Conservation (phyloP, 2,113 vertebrate genomes). For the Heterocephalus glaber region DNA sequence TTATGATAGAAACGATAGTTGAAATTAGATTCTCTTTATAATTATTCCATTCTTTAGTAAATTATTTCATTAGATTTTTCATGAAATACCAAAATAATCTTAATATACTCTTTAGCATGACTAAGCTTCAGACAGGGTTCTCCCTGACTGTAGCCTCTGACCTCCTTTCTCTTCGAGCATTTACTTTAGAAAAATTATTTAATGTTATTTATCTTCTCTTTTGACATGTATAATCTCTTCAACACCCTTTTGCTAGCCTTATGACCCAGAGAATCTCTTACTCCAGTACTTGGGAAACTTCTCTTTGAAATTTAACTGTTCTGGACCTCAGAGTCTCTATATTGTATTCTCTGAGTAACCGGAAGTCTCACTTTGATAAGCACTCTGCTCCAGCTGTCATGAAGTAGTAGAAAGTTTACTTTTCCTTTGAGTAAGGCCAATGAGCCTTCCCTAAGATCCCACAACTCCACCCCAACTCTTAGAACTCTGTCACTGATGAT, state of each 20-base stretch:
- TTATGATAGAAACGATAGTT: background rate
- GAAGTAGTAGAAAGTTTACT: background rate
- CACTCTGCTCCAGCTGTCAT: background rate
- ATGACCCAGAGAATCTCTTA: background rate
- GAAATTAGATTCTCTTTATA: background rate
- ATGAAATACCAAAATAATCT: background rate
- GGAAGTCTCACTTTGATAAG: background rate
- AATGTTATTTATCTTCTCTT: background rate
- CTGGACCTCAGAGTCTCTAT: background rate
- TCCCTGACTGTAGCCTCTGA: background rate
- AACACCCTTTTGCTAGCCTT: background rate
- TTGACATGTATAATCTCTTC: background rate
- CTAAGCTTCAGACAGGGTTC: background rate
- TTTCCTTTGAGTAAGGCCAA: background rate
- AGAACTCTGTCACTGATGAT: background rate
- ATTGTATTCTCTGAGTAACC: background rate
- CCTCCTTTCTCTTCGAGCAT: background rate
- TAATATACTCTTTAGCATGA: background rate
- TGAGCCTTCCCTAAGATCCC: background rate
- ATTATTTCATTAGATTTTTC: background rate
- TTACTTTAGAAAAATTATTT: background rate
- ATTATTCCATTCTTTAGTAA: background rate
- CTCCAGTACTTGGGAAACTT: background rate
- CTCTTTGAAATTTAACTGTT: background rate
- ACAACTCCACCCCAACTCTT: background rate